These are phyloP conservation scores for Semibalanus balanoides DNA, from an alignment of 1,140 invertebrate species.

Conservation along the genomic window DNA sequence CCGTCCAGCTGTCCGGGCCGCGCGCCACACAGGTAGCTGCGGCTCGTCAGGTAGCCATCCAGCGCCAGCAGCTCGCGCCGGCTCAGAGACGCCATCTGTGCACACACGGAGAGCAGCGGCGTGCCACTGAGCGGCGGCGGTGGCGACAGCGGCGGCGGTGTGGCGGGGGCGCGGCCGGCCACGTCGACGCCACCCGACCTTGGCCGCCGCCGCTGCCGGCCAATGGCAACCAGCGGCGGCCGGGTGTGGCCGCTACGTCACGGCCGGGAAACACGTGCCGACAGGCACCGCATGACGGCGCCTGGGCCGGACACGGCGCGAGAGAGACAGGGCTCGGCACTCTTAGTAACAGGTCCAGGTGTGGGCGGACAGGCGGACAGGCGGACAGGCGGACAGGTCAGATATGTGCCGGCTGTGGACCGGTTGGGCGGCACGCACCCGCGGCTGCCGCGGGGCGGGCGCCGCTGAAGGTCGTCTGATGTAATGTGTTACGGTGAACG, in stretches of 20 bases:
- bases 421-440: too few relatives aligned
- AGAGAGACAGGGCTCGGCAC: too few relatives aligned
- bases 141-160: constrained; percentile 75
- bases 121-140: constrained; percentile 78
- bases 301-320: too few relatives aligned
- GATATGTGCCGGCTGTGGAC: too few relatives aligned
- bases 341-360: too few relatives aligned
- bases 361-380: too few relatives aligned
- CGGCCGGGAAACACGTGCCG: too few relatives aligned
- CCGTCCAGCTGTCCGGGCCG: constrained; percentile 12
- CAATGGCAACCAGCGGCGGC: constrained; percentile 68
- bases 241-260: constrained; percentile 6
- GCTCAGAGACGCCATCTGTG: constrained; percentile 7
- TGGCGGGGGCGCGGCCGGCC: constrained; percentile 72
- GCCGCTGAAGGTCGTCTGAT: too few relatives aligned
- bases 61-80: constrained; percentile 13
- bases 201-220: constrained; percentile 37
- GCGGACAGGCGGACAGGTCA: too few relatives aligned
- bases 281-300: too few relatives aligned
- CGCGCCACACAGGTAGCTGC: constrained; percentile 16
- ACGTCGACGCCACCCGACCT: constrained; percentile 47
- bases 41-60: constrained; percentile 14
- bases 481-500: too few relatives aligned
- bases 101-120: constrained; percentile 41
- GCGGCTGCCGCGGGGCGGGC: too few relatives aligned